Evolutionary conservation across 2,888 invertebrate species (phyloP), one percentile per base, ranked within the genome.

Genomic region (Stenodema calcarata): DNA sequence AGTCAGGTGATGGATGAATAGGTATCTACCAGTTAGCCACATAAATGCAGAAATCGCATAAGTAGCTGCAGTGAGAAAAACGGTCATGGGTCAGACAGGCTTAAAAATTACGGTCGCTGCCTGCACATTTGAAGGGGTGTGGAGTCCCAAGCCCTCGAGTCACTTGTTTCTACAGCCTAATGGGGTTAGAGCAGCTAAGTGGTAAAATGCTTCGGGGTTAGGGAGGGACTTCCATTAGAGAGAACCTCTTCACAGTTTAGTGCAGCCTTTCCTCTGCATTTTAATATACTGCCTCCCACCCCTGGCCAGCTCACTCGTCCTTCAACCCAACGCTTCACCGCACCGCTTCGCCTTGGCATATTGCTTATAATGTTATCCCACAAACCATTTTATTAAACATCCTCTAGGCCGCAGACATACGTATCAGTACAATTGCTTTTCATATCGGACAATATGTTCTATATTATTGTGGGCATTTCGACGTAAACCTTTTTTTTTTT

Each of bases 81-180:
- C 27, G 70, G 76, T 42, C 76, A 42, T 76, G 76, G 76, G 76
- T n/a, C 23, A 18, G 76, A 76, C 76, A 76, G 76, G 76, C 42
- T 76, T 18, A 35, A 76, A 76, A 76, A 76, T 76, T 76, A 76
- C 75, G 75, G 75, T 75, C 75, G 28, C 76, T 76, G 42, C 76
- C 42, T 35, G 41, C 76, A 42, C 76, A 42, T 76, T 41, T 76
- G 76, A 76, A 76, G 76, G 42, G 76, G 76, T 76, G 76, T 76
- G 16, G 41, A 76, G 76, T 41, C 42, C 76, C 30, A 11, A 35
- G 76, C 76, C 35, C 76, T 76, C 41, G 28, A 76, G 76, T 76
- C 76, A 76, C 76, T 76, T 76, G 76, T 76, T 76, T 76, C 76
- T 76, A 76, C n/a, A 76, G 76, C 76, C 41, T 76, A 76, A 76